Conservation (phyloP, 2,888 invertebrate genomes). For the Rhamnusium bicolor region DNA sequence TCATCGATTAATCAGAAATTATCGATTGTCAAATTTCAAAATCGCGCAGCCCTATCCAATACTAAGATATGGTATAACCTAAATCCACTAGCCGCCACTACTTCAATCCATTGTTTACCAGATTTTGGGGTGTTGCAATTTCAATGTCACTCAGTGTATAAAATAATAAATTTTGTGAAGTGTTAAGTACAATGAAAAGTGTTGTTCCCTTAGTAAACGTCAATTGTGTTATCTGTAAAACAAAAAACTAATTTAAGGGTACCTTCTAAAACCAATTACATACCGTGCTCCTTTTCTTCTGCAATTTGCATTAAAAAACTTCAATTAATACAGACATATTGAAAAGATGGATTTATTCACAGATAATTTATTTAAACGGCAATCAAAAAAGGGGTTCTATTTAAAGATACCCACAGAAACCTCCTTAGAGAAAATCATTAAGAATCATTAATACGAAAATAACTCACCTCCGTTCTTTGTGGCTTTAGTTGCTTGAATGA, state of each 20-base stretch:
- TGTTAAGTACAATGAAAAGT: conserved; percentile 18
- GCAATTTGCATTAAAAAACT: conserved; percentile 53
- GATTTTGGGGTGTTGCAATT: too few species aligned
- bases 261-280: conserved; percentile 50
- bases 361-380: not conserved
- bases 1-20: too few species aligned
- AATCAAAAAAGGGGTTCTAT: not conserved
- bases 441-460: not conserved
- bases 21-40: too few species aligned
- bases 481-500: conserved; percentile 96
- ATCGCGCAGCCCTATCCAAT: too few species aligned
- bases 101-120: too few species aligned
- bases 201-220: conserved; percentile 20
- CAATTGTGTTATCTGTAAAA: conserved; percentile 17
- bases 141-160: too few species aligned
- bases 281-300: conserved; percentile 70
- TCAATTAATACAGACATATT: conserved; percentile 34
- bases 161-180: not conserved
- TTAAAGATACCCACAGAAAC: not conserved
- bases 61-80: too few species aligned
- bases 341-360: conserved; percentile 1
- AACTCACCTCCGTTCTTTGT: conserved; percentile 81
- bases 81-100: too few species aligned
- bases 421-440: not conserved
- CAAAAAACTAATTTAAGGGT: conserved; percentile 11